phyloP scores from a whole-genome alignment of 1,140 invertebrate species.

The Paralvinella palmiformis region DNA sequence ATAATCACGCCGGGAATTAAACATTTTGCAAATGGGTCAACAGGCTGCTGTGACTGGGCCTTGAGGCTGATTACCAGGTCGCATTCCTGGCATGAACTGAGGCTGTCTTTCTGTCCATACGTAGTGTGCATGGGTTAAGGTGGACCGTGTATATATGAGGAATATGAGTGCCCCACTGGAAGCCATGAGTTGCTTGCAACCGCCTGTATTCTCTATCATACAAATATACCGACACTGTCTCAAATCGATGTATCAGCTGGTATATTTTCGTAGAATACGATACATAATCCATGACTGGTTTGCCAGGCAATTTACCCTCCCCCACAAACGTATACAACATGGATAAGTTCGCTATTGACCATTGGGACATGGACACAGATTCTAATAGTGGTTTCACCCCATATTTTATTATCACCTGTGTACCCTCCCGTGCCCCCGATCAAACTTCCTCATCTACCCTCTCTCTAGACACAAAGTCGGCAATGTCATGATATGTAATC shows the following conservation, averaged over 20 bases:
- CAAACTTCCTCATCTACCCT: neutral
- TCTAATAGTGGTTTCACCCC: neutral
- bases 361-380: conserved; percentile 1
- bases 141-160: too few species aligned
- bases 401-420: neutral
- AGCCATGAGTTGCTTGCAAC: neutral
- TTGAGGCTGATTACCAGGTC: neutral
- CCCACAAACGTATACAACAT: neutral
- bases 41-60: neutral
- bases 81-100: too few species aligned
- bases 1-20: neutral
- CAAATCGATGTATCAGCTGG: neutral
- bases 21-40: neutral
- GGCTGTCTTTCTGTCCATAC: too few species aligned
- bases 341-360: too few species aligned
- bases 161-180: neutral
- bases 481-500: conserved; percentile 1
- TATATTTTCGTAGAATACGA: conserved; percentile 1
- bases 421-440: neutral
- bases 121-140: too few species aligned
- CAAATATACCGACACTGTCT: neutral
- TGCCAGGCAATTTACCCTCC: neutral
- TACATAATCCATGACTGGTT: neutral
- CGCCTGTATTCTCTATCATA: neutral
- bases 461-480: neutral